Conservation (phyloP, 2,888 invertebrate genomes). For the Dichetophora obliterata region DNA sequence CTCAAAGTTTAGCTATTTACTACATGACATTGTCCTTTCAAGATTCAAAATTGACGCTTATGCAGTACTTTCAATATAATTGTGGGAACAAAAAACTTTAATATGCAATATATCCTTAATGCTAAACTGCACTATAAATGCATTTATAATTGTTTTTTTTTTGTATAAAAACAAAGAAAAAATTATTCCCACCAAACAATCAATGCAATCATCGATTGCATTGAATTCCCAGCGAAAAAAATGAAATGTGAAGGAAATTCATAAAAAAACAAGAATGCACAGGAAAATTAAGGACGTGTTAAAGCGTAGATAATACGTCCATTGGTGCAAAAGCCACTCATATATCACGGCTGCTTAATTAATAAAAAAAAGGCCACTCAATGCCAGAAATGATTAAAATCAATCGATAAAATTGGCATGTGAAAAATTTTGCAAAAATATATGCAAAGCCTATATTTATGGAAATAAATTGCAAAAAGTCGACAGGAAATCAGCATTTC, state of each 20-base stretch:
- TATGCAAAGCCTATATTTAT: background rate
- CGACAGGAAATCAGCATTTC: constrained; percentile 21
- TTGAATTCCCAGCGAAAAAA: no score
- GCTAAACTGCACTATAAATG: no score
- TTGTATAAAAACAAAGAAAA: no score
- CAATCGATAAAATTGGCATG: constrained; percentile 45
- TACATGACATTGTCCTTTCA: no score
- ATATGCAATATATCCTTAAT: no score
- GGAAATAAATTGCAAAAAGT: background rate
- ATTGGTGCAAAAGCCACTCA: constrained; percentile 44
- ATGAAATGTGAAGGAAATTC: background rate
- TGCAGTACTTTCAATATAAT: no score
- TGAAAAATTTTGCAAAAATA: constrained; percentile 27
- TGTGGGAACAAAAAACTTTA: no score
- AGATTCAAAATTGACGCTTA: no score
- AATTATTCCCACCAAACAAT: no score
- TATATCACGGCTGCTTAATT: constrained; percentile 49
- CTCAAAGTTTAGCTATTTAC: no score
- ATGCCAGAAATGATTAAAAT: constrained; percentile 62
- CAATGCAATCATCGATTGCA: no score
- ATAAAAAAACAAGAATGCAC: background rate
- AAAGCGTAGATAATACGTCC: constrained; percentile 58
- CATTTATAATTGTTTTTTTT: no score
- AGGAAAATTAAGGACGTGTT: constrained; percentile 49
- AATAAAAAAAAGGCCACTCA: constrained; percentile 50